Base-by-base conservation (phyloP, 2,888 invertebrate genomes). In the Drosophila neutralis region DNA sequence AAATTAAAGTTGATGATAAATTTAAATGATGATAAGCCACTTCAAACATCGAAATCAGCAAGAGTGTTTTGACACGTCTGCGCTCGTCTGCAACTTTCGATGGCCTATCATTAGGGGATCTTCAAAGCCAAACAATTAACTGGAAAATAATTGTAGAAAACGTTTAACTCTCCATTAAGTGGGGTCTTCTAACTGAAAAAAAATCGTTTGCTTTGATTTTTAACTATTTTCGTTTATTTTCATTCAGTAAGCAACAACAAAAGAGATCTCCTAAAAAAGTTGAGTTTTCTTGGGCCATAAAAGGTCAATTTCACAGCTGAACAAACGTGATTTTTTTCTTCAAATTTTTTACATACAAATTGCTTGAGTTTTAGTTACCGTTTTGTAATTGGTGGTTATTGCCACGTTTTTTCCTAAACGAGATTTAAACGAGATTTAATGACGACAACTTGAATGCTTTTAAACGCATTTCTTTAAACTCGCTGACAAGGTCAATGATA, bases 231-330 rank as follows among this genome's bases (percentile, higher is more conserved):
- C 87, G 79, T 69, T 76, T 65, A 65, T 74, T 76, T 66, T 69
- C 69, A 62, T 83, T 71, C 51, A 52, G 64, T 48, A 60, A 69
- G 40, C 49, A 35, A 51, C 40, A 53, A 58, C 18, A 51, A 49
- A 45, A 45, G 7, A 21, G 7, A 45, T 45, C 21, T 11, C 21
- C 49, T 61, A 54, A 33, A 56, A 31, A 48, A 49, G 62, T 63
- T 59, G 36, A 56, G 57, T 63, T 62, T 73, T 54, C 64, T 58
- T 73, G 27, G 71, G 62, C 85, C 79, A 82, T 77, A 87, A 84
- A 85, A 85, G 87, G 82, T 89, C 68, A 87, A 89, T 89, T 85
- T 89, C 73, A 82, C 80, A 85, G 87, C 78, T 84, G 71, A 87
- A 67, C 72, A 89, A 89, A 85, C 85, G 78, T 84, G 85, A 81